Evolutionary conservation across 2,888 invertebrate genomes (phyloP).

Genomic region (Serripes groenlandicus): DNA sequence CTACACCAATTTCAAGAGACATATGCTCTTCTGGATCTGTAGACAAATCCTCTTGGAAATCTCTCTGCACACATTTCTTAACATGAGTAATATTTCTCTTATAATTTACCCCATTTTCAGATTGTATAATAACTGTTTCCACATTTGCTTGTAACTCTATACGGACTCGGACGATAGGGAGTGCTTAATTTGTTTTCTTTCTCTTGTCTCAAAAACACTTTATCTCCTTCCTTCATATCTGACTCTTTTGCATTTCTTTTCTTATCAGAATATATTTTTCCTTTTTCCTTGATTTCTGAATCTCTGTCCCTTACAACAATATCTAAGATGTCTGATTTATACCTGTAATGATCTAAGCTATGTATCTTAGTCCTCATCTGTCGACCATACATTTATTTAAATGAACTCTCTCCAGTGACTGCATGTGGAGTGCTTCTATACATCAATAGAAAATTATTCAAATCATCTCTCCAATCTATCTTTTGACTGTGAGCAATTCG

Average conservation of each 20-base stretch:
- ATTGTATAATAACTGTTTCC: constrained; percentile 16
- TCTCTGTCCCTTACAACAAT: constrained; percentile 42
- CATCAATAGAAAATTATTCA: constrained; percentile 47
- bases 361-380: constrained; percentile 56
- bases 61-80: neutral
- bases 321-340: neutral
- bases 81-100: constrained; percentile 10
- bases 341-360: constrained; percentile 16
- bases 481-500: constrained; percentile 48
- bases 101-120: neutral
- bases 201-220: constrained; percentile 30
- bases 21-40: too few relatives aligned
- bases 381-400: constrained; percentile 53
- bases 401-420: constrained; percentile 54
- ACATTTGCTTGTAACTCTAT: neutral
- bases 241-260: constrained; percentile 25
- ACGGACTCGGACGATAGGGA: neutral
- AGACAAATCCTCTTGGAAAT: too few relatives aligned
- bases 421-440: constrained; percentile 64
- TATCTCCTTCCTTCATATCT: constrained; percentile 48
- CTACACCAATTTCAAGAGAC: too few relatives aligned
- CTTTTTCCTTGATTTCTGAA: constrained; percentile 22
- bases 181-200: constrained; percentile 16
- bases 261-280: constrained; percentile 34
- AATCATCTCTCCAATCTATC: constrained; percentile 43